Evolutionary conservation across 2,797 vertebrate genomes (phyloP).

Genomic region (Ceyx erithaca): DNA sequence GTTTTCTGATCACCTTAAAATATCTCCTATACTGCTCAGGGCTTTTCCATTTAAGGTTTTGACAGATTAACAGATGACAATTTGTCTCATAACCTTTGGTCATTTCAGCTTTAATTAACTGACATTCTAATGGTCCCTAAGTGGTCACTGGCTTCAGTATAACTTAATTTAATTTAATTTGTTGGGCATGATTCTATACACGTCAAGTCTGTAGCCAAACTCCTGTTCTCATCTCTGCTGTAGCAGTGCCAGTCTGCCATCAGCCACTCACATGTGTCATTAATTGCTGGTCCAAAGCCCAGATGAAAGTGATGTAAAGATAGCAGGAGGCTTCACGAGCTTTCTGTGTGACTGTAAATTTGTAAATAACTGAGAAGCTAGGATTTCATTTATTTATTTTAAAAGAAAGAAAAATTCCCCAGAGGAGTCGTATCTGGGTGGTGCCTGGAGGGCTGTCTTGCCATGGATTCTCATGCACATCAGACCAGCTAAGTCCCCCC

Average conservation of each 20-base stretch:
- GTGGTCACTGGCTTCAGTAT: background rate
- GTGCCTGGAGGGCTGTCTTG: background rate
- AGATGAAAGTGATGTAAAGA: background rate
- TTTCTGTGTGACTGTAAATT: background rate
- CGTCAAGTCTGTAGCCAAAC: background rate
- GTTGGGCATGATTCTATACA: background rate
- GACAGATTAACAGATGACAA: background rate
- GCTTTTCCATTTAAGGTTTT: background rate
- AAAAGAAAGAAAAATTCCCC: background rate
- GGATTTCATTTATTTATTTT: background rate
- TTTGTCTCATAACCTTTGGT: background rate
- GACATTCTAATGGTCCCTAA: background rate
- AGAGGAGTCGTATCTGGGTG: accelerated
- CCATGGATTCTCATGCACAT: accelerated
- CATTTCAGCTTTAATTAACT: constrained; percentile 32
- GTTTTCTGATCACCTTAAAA: background rate
- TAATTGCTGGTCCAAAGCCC: background rate
- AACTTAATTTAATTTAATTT: constrained; percentile 44
- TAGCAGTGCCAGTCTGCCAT: background rate
- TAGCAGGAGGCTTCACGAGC: background rate
- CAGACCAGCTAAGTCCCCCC: background rate
- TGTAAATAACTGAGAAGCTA: background rate
- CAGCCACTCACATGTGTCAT: background rate
- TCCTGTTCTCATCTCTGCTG: background rate
- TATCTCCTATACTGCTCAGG: background rate